phyloP scores from a whole-genome alignment of 2,113 vertebrate genomes.

The Ameiurus melas region DNA sequence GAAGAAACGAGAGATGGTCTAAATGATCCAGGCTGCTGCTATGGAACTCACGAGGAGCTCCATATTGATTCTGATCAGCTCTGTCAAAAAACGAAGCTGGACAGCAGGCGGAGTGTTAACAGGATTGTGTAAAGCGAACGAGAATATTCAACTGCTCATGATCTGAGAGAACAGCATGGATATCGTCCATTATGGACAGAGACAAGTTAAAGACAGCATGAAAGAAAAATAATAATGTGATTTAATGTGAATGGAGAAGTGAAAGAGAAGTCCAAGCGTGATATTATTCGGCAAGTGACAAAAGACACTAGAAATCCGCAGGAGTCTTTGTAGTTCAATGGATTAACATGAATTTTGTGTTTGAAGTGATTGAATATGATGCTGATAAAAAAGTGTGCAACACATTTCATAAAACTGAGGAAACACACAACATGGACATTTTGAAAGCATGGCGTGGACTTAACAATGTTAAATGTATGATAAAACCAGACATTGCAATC shows the following conservation, averaged over 20 bases:
- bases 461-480: not conserved
- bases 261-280: not conserved
- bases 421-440: not conserved
- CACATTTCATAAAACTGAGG: not conserved
- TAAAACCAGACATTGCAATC: not conserved
- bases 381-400: not conserved
- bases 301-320: not conserved
- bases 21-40: conserved; percentile 15
- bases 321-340: not conserved
- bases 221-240: not conserved
- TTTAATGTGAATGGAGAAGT: too few species aligned
- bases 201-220: not conserved
- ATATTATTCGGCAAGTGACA: not conserved
- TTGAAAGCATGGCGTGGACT: not conserved
- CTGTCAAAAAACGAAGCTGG: conserved; percentile 2
- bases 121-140: not conserved
- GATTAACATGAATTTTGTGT: not conserved
- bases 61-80: conserved; percentile 8
- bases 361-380: not conserved
- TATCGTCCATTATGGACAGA: not conserved
- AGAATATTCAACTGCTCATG: not conserved
- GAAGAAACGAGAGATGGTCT: not conserved
- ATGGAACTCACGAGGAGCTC: not conserved
- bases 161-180: not conserved
- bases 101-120: not conserved